Percentiles rank a stretch among this genome's conserved stretches.
Conservation (phyloP, 1,140 invertebrate species). For the Cardiocondyla obscurior region DNA sequence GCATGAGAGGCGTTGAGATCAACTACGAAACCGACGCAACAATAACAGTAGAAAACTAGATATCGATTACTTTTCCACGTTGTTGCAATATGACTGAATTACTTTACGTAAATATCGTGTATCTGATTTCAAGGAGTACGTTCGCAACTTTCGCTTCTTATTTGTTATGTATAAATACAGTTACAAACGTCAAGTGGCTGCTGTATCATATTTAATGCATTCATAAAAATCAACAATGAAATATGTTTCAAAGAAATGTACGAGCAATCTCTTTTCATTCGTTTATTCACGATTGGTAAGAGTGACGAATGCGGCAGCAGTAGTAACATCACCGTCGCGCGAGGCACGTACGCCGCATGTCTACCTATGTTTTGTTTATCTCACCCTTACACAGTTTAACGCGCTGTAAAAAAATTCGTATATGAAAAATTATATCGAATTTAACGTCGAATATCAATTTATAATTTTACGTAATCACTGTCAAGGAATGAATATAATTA, state of each 20-base stretch:
- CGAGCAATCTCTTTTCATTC: background rate
- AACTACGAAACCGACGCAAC: slow-evolving; percentile 21
- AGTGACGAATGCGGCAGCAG: too few relatives aligned
- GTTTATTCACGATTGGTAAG: background rate
- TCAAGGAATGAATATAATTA: too few relatives aligned
- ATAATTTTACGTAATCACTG: too few relatives aligned
- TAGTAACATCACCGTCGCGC: too few relatives aligned
- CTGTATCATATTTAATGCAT: background rate
- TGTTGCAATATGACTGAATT: slow-evolving; percentile 25
- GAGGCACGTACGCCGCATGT: too few relatives aligned
- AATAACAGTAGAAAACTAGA: slow-evolving; percentile 32
- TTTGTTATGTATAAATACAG: slow-evolving; percentile 20
- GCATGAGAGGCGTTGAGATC: slow-evolving; percentile 28
- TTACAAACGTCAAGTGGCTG: slow-evolving; percentile 2
- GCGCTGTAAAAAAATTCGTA: too few relatives aligned
- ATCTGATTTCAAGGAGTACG: slow-evolving; percentile 15
- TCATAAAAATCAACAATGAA: background rate
- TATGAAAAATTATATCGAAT: too few relatives aligned
- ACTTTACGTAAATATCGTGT: background rate
- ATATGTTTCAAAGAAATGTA: background rate
- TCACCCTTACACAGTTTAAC: too few relatives aligned
- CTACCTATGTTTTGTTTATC: background rate
- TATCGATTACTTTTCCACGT: slow-evolving; percentile 44
- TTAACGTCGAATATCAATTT: too few relatives aligned
- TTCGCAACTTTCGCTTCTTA: background rate